Conservation (phyloP, 2,113 vertebrate species). For the Cynoglossus semilaevis region DNA sequence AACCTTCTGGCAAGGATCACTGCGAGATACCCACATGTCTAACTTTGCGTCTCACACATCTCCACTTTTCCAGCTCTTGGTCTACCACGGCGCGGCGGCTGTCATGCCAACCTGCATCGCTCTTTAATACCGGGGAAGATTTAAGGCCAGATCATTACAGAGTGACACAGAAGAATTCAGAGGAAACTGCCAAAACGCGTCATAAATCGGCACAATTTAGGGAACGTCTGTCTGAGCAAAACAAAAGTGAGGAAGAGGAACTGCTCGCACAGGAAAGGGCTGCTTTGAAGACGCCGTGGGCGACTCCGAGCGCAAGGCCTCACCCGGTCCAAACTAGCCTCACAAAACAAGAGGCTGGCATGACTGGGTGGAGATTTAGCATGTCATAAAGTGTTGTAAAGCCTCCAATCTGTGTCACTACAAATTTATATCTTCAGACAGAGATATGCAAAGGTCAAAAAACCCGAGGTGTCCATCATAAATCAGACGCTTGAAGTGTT, state of each 20-base stretch:
- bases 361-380: slow-evolving; percentile 75
- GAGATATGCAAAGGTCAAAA: slow-evolving; percentile 83
- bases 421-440: slow-evolving; percentile 82
- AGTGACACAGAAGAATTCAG: slow-evolving; percentile 8
- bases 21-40: slow-evolving; percentile 57
- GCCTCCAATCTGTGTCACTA: slow-evolving; percentile 82
- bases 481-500: slow-evolving; percentile 80
- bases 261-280: slow-evolving; percentile 11
- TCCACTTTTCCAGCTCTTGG: slow-evolving; percentile 48
- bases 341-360: slow-evolving; percentile 73
- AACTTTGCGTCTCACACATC: slow-evolving; percentile 16
- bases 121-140: slow-evolving; percentile 46
- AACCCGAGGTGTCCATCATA: slow-evolving; percentile 80
- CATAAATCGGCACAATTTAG: slow-evolving; percentile 4
- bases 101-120: slow-evolving; percentile 41
- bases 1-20: slow-evolving; percentile 68
- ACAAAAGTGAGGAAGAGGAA: slow-evolving; percentile 8
- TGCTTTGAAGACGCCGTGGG: slow-evolving; percentile 20
- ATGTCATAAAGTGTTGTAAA: slow-evolving; percentile 83
- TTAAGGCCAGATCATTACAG: background rate
- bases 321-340: slow-evolving; percentile 62
- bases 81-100: slow-evolving; percentile 16
- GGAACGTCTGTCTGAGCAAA: background rate
- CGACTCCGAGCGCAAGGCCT: slow-evolving; percentile 45
- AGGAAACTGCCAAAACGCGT: slow-evolving; percentile 3